These are phyloP conservation scores for Glossophaga mutica DNA, from an alignment of 2,797 vertebrate species.

Conservation along the genomic window DNA sequence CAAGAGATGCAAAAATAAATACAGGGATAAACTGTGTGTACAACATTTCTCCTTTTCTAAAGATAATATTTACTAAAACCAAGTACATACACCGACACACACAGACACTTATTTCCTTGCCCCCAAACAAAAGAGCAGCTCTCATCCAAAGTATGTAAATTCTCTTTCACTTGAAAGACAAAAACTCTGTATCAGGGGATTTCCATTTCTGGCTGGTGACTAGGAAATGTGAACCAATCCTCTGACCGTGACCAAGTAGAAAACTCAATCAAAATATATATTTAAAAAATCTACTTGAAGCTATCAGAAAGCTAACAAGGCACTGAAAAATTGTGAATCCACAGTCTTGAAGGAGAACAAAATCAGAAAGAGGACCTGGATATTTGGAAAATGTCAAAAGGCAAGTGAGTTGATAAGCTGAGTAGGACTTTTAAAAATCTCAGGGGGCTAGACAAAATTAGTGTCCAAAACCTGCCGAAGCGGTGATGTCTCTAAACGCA, in stretches of 20 bases:
- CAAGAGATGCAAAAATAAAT: not conserved
- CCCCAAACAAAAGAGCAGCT: not conserved
- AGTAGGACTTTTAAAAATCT: not conserved
- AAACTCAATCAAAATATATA: not conserved
- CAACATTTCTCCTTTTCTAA: not conserved
- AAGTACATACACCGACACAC: not conserved
- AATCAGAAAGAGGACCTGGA: not conserved
- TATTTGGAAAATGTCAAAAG: conserved; percentile 20
- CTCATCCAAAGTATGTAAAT: not conserved
- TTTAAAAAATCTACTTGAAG: not conserved
- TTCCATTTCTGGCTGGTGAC: not conserved
- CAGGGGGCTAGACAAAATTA: not conserved
- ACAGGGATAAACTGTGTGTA: not conserved
- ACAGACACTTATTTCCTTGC: not conserved
- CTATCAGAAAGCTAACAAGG: not conserved
- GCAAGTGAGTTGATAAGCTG: not conserved
- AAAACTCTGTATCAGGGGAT: not conserved
- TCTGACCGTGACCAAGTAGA: not conserved
- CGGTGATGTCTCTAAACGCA: not conserved
- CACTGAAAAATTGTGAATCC: not conserved
- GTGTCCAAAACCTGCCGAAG: not conserved
- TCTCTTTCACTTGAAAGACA: not conserved
- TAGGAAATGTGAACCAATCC: not conserved
- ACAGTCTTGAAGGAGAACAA: not conserved
- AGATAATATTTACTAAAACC: not conserved